Base-by-base conservation (phyloP, 2,888 invertebrate genomes). In the Tethea ocularis region DNA sequence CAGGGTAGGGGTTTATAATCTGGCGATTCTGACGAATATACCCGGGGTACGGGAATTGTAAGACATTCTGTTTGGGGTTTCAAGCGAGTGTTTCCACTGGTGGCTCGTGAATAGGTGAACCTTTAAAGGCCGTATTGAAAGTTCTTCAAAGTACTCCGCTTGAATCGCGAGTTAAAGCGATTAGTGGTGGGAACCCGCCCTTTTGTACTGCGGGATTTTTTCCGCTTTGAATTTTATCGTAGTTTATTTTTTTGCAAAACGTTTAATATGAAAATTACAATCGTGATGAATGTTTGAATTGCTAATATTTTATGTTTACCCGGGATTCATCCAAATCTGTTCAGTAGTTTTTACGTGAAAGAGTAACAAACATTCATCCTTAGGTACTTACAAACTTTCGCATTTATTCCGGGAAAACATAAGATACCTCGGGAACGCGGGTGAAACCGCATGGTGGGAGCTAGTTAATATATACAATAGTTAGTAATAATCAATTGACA, bases 111-210 rank as follows among this genome's bases (percentile, higher is more conserved):
- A 71, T 74, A 66, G 74, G 64, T 55, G 57, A 51, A 59, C 68
- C 67, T 74, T 69, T 68, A 61, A 72, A 72, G 72, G 61, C 33
- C 58, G 66, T 69, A 78, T 78, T 75, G 77, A 76, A 80, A 72
- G 74, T 70, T 72, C 72, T 72, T 68, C 66, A 69, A 69, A 77
- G 69, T 72, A 69, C 61, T 66, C 62, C 62, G 68, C 67, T 67
- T 70, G 74, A 75, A 78, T 76, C 70, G 72, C 70, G 69, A 74
- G 69, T 75, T 69, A 75, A 77, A 71, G 67, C 78, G 75, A 77
- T 80, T 78, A 76, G 69, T 75, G 74, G 63, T 73, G 73, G 75
- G 69, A 68, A 71, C 71, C 68, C 60, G 61, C 66, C 72, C 68
- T 72, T 74, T 80, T 80, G 69, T 72, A 68, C 57, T 64, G 63